These are phyloP conservation scores for Cyphomyrmex costatus DNA, from an alignment of 1,140 invertebrate genomes.

Conservation along the genomic window DNA sequence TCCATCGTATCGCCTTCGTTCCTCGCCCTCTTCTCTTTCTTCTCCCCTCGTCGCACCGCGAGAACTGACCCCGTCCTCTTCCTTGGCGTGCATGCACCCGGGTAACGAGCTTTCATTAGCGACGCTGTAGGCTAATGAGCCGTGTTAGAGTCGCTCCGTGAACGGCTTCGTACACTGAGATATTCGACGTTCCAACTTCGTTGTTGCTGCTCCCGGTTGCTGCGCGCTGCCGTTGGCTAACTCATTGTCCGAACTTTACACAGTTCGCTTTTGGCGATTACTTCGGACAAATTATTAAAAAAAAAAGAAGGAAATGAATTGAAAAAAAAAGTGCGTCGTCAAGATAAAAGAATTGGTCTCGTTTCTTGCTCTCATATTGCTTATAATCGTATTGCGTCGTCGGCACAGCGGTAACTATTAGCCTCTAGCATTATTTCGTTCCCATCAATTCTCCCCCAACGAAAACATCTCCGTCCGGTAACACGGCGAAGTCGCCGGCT, in stretches of 20 bases:
- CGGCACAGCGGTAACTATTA: conserved; percentile 21
- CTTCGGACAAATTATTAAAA: neutral
- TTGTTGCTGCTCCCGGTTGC: neutral
- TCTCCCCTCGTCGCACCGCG: neutral
- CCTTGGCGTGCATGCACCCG: conserved; percentile 79
- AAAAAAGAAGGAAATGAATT: neutral
- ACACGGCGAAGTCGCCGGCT: conserved; percentile 17
- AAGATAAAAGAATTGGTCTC: neutral
- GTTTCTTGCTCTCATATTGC: neutral
- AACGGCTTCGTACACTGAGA: conserved; percentile 69
- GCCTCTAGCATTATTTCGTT: conserved; percentile 32
- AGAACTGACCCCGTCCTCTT: conserved; percentile 55
- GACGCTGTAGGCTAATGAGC: conserved; percentile 86
- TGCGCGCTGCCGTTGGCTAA: neutral
- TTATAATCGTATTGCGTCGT: conserved; percentile 5
- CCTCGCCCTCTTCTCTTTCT: neutral
- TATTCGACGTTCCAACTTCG: conserved; percentile 64
- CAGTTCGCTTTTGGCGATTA: neutral
- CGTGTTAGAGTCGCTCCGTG: conserved; percentile 77
- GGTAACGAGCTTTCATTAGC: conserved; percentile 87
- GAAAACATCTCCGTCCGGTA: conserved; percentile 56
- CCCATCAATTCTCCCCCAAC: conserved; percentile 32
- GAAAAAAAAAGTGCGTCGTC: neutral
- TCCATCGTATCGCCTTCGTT: conserved; percentile 62
- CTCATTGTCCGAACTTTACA: neutral